Base-by-base conservation (phyloP, 2,888 invertebrate species). In the Protophormia terraenovae region DNA sequence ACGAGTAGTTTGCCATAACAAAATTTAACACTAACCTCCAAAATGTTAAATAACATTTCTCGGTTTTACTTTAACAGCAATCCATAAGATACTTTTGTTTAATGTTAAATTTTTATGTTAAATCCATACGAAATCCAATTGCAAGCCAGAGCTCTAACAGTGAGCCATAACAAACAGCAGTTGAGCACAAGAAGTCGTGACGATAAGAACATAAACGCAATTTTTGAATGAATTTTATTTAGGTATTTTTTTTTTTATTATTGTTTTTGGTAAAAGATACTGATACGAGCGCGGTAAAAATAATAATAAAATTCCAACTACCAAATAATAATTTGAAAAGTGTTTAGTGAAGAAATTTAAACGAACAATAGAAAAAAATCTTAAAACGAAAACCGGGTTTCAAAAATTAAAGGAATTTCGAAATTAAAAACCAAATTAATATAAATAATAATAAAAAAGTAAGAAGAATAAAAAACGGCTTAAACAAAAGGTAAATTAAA, bases 141-240 rank as follows among this genome's bases (percentile, higher is more conserved):
- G 12, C 32, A 24, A 2, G 12, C 19, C 50, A 58, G 45, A 64
- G 24, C 41, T 16, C 1, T 69, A 78, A 83, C 77, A 79, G 35
- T 45, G 16, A 41, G 38, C 19, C 73, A 73, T 3, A 8, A 29
- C 71, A 78, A 78, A 83, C 83, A 83, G 66, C 73, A 83, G 83
- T 83, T 78, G 78, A 83, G 83, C 53, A 62, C 8, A 67, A 62
- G 60, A 78, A 78, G 78, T 78, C 78, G 83, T 67, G 78, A 69
- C 67, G 78, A 27, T 62, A 83, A 69, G 83, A 83, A 78, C 73
- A 10, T 10, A 50, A 50, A 53, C 76, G 81, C 19, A 29, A 60
- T 24, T 55, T 60, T 12, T 55, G 7, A 1, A n/a, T 19, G 2
- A 60, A 60, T 62, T 27, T 55, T 62, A 32, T 22, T 22, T 14